Base-by-base conservation (phyloP, 2,797 vertebrate species). In the Microctenopoma lineatum region DNA sequence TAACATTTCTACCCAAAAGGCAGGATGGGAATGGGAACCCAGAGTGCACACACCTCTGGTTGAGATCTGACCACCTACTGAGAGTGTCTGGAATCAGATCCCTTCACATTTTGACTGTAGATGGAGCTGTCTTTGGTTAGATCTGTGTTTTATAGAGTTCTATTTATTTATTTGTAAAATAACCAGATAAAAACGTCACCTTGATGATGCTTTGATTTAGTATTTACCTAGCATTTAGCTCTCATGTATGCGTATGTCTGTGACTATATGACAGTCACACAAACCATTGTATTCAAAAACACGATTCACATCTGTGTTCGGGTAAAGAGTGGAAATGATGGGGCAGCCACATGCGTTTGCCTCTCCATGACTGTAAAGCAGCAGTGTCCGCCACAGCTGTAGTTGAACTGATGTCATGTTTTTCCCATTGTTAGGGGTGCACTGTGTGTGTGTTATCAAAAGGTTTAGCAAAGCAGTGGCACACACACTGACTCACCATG, bases 21-120 rank as follows among this genome's bases (percentile, higher is more conserved):
- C 61, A 57, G 46, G 34, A 53, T 73, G 55, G 70, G 68, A 68
- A 84, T 80, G 68, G n/a, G 42, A 65, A 59, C 67, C 15, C 57
- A 12, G 53, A 79, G 60, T 6, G n/a, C 61, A 65, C 53, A 53
- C 45, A 32, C 39, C 67, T 42, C 36, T 62, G 64, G 64, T 66
- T 56, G 77, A 59, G 68, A 59, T 39, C 15, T 63, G 64, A 62
- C 70, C 53, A 34, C 77, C 70, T 58, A 45, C 36, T 27, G 67
- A 64, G 61, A 46, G 53, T 65, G 36, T 72, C 66, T 70, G 70
- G 62, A 38, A 62, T 62, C 56, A 66, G 46, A 59, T 41, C 47
- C 11, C 27, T 46, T 38, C 2, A 0, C 11, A 16, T 64, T 57
- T 61, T 66, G 53, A 62, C 26, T 46, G 18, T 1, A 26, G 39